phyloP scores from a whole-genome alignment of 2,797 vertebrate genomes.

The Oryzias sinensis region DNA sequence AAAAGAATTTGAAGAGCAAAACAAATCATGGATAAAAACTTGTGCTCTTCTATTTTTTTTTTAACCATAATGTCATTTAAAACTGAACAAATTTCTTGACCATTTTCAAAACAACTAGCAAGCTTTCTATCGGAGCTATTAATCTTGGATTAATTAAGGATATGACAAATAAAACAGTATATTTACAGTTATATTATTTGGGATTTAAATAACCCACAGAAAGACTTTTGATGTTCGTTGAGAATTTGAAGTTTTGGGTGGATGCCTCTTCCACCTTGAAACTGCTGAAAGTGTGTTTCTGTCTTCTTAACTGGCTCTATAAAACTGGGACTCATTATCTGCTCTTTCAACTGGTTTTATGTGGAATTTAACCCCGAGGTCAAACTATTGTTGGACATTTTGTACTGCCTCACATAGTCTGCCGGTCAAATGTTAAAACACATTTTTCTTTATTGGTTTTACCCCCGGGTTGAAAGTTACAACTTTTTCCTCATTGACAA shows the following conservation, averaged over 20 bases:
- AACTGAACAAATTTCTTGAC: too few relatives aligned
- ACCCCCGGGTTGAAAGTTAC: not conserved
- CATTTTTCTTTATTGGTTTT: slow-evolving; percentile 4
- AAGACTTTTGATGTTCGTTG: not conserved
- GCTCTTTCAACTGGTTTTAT: slow-evolving; percentile 16
- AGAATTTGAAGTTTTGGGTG: too few relatives aligned
- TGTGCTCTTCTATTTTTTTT: too few relatives aligned
- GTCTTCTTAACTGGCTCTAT: slow-evolving; percentile 17
- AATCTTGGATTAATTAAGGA: too few relatives aligned
- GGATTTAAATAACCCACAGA: not conserved
- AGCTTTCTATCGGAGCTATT: too few relatives aligned
- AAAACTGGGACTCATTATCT: slow-evolving; percentile 19
- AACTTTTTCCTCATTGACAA: not conserved
- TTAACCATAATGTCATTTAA: too few relatives aligned
- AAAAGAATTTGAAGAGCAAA: not conserved
- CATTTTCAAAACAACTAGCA: too few relatives aligned
- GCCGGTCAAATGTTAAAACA: slow-evolving; percentile 8
- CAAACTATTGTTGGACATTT: slow-evolving; percentile 3
- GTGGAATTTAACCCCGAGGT: slow-evolving; percentile 9
- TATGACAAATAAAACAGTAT: too few relatives aligned
- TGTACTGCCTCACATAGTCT: slow-evolving; percentile 5
- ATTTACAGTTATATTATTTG: not conserved
- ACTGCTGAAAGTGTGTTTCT: not conserved
- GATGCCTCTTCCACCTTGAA: too few relatives aligned
- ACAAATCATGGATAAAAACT: not conserved